Evolutionary conservation across 1,140 invertebrate species (phyloP), one percentile per base, ranked within the genome.

Genomic region (Procambarus clarkii): DNA sequence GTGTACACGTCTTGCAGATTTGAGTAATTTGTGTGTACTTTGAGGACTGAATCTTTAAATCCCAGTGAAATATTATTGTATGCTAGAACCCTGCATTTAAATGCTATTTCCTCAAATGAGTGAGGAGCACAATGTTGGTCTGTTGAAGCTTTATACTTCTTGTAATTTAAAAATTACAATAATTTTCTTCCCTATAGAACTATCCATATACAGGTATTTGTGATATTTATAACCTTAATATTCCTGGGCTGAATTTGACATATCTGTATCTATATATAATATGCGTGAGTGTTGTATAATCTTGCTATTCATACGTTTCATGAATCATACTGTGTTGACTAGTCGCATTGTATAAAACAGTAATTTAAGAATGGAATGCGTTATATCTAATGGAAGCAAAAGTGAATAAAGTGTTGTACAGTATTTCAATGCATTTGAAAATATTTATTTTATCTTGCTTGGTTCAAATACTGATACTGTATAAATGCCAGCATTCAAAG

Each of bases 151-250:
- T 88, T 88, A 88, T 88, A 77, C 80, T 60, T 81, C 78, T 54
- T 81, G 79, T 88, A 88, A 13, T 81, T 48, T 81, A 88, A 46
- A 24, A 81, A 69, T 54, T 71, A 46, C 60, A 71, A 50, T 74
- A 24, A 69, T 80, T 48, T 81, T 82, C 71, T 58, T 81, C 58
- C 86, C 86, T 71, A 60, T 71, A 71, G 71, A 45, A 80, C 78
- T 82, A 69, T 82, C 78, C 48, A 48, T 71, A 81, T 69, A 64
- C 58, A 74, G 50, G 50, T 54, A 54, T 13, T 88, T 88, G 86
- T 88, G 86, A 88, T 88, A 88, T 88, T 88, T 88, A 88, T 88
- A 78, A 80, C 71, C 58, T 71, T 88, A n/a, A 88, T 82, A 88
- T 82, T 88, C 69, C 86, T 71, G 79, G 78, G 60, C 86, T 80